These are phyloP conservation scores for Agrilus biguttatus DNA, from an alignment of 2,888 invertebrate species.

Conservation along the genomic window DNA sequence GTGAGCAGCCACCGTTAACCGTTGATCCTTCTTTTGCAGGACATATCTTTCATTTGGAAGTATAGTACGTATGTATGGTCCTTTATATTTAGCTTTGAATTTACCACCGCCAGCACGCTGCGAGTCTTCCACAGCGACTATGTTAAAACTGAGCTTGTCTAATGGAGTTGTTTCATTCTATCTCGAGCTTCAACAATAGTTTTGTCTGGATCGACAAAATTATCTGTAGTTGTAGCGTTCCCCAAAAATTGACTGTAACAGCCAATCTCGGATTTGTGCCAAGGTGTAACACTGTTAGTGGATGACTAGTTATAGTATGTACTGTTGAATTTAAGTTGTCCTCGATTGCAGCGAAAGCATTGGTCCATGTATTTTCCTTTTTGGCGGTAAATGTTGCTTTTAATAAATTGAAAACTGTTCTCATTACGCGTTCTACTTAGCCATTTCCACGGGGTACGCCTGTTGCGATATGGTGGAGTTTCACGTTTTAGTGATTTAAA, in stretches of 20 bases:
- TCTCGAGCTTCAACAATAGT: constrained; percentile 6
- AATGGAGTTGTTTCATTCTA: too few species aligned
- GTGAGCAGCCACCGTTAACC: constrained; percentile 12
- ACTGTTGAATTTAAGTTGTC: too few species aligned
- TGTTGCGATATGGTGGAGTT: constrained; percentile 10
- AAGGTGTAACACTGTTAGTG: too few species aligned
- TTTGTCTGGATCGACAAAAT: constrained; percentile 8
- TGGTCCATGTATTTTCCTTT: too few species aligned
- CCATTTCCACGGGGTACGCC: constrained; percentile 11
- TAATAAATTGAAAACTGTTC: constrained; percentile 8
- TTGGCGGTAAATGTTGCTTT: too few species aligned
- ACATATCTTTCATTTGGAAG: constrained; percentile 12
- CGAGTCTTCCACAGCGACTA: constrained; percentile 5
- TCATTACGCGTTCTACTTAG: constrained; percentile 8
- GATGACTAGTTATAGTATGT: too few species aligned
- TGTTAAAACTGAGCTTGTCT: too few species aligned
- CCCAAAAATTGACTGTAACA: too few species aligned
- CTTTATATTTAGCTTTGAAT: constrained; percentile 8
- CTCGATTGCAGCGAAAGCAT: too few species aligned
- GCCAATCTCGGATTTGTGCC: too few species aligned
- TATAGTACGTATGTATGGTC: constrained; percentile 6
- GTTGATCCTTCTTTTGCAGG: constrained; percentile 6
- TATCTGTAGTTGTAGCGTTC: constrained; percentile 5
- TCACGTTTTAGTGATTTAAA: constrained; percentile 2
- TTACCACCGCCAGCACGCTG: constrained; percentile 5